Evolutionary conservation across 2,113 vertebrate species (phyloP), one percentile per base, ranked within the genome.

Genomic region (Rhea pennata): DNA sequence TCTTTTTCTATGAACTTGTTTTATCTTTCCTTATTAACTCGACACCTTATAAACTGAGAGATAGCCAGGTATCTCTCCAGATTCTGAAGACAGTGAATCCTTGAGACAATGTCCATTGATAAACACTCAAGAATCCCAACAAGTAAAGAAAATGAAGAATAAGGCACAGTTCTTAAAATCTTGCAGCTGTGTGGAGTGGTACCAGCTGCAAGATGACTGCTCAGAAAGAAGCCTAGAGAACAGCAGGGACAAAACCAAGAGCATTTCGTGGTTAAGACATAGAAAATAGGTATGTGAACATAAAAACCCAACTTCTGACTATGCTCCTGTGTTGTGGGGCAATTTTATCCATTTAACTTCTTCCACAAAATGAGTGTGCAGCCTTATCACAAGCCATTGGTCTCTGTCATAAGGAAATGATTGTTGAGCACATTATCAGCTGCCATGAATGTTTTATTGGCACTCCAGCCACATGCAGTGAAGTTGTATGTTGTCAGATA

Each of bases 71-170:
- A 76, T 74, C 76, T 71, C 89, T 93, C 94, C 77, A 74, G 56
- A 71, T 95, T 84, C 69, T 64, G 87, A 94, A 92, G 90, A 95
- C n/a, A 69, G 56, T 71, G 71, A 93, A 54, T 75, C 42, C 71
- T 87, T 84, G 81, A 93, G 84, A 90, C 46, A 84, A 29, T 24
- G 82, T 70, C 64, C 42, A 61, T 61, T 84, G 88, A 75, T 87
- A 87, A 84, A 29, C 67, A 54, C 48, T 84, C 27, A 89, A 75
- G 77, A 95, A 87, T 42, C 42, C 31, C 56, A 10, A 42, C 74
- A 91, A 92, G 8, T 27, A 29, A 67, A 77, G n/a, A 88, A 77
- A 77, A 92, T 33, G 7, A 33, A 31, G 14, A 75, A 17, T 80
- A 58, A 56, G 56, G 13, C 70, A 88, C 42, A 17, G 10, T 71